These are phyloP conservation scores for Limnephilus rhombicus DNA, from an alignment of 2,888 invertebrate species.

Conservation along the genomic window DNA sequence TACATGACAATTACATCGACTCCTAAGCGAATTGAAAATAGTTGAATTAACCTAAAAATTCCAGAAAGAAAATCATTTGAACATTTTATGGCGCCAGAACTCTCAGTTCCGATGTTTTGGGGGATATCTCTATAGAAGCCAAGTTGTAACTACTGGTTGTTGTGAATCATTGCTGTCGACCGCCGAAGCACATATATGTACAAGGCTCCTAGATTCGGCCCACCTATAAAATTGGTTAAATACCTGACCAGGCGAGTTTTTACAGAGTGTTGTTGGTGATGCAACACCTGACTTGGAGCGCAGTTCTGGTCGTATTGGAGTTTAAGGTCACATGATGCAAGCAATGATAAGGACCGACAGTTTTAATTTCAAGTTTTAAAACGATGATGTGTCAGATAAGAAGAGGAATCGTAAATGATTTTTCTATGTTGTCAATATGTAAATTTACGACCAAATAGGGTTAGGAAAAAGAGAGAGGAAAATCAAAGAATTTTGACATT, in stretches of 20 bases:
- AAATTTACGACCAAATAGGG: neutral
- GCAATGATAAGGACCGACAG: neutral
- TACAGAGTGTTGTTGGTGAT: neutral
- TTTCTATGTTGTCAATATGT: too few species aligned
- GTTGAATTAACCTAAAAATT: too few species aligned
- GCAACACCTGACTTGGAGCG: neutral
- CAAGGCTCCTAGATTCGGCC: neutral
- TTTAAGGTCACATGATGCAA: conserved; percentile 20
- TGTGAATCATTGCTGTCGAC: neutral
- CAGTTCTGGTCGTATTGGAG: neutral
- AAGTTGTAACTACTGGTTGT: neutral
- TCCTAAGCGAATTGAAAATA: too few species aligned
- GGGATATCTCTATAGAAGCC: too few species aligned
- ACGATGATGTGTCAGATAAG: neutral
- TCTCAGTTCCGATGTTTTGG: too few species aligned
- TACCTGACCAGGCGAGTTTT: conserved; percentile 2
- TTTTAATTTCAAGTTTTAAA: neutral
- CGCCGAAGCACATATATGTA: neutral
- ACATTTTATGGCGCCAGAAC: too few species aligned
- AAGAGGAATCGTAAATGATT: too few species aligned
- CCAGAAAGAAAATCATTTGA: too few species aligned
- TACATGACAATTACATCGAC: too few species aligned
- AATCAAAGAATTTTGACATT: too few species aligned
- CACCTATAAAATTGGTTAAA: neutral
- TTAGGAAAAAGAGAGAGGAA: neutral